Percentiles rank a stretch among this genome's conserved stretches.
Conservation (phyloP, 2,797 vertebrate species). For the Helarctos malayanus region DNA sequence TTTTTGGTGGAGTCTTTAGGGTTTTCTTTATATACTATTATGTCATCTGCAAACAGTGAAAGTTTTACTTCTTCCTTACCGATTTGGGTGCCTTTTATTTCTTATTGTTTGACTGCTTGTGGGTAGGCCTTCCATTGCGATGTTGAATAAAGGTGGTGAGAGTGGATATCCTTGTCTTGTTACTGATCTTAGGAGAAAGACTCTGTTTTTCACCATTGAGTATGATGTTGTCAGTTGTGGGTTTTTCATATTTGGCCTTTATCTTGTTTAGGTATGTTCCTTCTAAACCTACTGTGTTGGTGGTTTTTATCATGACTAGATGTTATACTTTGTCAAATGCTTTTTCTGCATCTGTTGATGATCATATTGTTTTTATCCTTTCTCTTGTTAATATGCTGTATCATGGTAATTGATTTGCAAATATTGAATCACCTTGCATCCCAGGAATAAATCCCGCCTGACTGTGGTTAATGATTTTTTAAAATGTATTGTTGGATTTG, state of each 20-base stretch:
- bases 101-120: not conserved
- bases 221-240: not conserved
- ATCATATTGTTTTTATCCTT: not conserved
- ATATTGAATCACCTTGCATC: not conserved
- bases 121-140: not conserved
- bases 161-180: not conserved
- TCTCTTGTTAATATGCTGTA: not conserved
- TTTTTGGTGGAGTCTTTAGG: not conserved
- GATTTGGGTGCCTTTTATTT: not conserved
- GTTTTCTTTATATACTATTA: not conserved
- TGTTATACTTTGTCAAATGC: not conserved
- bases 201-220: not conserved
- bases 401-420: not conserved
- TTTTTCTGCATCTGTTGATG: not conserved
- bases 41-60: not conserved
- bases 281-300: not conserved
- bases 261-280: not conserved
- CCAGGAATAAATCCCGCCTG: not conserved
- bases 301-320: not conserved
- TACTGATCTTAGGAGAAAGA: not conserved
- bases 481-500: not conserved
- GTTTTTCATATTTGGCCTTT: not conserved
- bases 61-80: not conserved
- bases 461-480: not conserved
- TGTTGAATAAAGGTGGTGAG: not conserved